Percentiles rank a stretch among this genome's conserved stretches.
These are phyloP conservation scores for Zaprionus camerounensis DNA, from an alignment of 1,140 invertebrate species.

Conservation along the genomic window DNA sequence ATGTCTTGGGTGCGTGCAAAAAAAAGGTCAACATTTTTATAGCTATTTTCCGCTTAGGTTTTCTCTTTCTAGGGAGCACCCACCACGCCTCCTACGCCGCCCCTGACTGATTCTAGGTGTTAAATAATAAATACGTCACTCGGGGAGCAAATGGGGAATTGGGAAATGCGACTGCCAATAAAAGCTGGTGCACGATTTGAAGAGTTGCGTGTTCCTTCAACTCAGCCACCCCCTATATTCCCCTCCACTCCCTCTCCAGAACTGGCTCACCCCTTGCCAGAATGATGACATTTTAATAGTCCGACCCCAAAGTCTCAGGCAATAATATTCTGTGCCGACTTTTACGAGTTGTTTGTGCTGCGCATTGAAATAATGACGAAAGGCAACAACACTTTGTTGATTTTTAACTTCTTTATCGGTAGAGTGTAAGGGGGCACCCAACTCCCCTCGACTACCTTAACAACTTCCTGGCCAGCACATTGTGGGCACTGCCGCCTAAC, in stretches of 20 bases:
- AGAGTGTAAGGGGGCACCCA: not conserved
- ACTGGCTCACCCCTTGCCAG: not conserved
- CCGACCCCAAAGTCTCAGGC: constrained; percentile 57
- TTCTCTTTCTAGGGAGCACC: not conserved
- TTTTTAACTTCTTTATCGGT: constrained; percentile 12
- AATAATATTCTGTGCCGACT: constrained; percentile 67
- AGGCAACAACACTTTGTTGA: constrained; percentile 36
- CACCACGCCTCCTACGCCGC: not conserved
- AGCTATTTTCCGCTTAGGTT: constrained; percentile 67
- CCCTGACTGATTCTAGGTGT: constrained; percentile 56
- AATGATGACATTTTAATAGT: constrained; percentile 78
- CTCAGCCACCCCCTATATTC: not conserved
- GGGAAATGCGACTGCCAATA: constrained; percentile 52
- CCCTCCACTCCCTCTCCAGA: constrained; percentile 34
- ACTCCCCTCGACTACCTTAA: not conserved
- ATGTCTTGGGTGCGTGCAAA: constrained; percentile 56
- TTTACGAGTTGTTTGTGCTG: constrained; percentile 60
- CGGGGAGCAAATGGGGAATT: constrained; percentile 42
- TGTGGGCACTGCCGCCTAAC: constrained; percentile 29
- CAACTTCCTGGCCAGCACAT: constrained; percentile 16
- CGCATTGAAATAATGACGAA: constrained; percentile 71
- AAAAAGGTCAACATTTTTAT: constrained; percentile 76
- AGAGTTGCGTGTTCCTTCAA: constrained; percentile 51
- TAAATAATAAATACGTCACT: constrained; percentile 77
- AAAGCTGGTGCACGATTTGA: constrained; percentile 53